Conservation (phyloP, 2,888 invertebrate genomes). For the Imbricaverruca yamaguchii region DNA sequence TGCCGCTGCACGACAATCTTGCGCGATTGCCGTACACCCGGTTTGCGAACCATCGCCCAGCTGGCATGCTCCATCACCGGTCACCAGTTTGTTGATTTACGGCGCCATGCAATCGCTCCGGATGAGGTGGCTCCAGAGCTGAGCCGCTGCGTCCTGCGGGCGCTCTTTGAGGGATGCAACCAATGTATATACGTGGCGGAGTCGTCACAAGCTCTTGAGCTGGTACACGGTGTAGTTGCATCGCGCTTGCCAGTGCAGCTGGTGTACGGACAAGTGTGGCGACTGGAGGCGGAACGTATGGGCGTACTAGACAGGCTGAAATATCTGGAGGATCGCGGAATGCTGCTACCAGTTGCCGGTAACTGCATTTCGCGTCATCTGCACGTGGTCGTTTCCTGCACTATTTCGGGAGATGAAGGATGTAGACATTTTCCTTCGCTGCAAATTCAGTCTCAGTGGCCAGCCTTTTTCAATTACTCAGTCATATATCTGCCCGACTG, state of each 20-base stretch:
- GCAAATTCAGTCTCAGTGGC: not conserved
- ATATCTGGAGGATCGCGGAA: not conserved
- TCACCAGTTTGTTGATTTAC: not conserved
- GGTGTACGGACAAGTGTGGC: not conserved
- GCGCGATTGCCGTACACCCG: not conserved
- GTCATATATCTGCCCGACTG: not conserved
- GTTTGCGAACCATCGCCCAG: not conserved
- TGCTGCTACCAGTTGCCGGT: not conserved
- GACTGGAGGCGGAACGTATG: not conserved
- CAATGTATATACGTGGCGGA: conserved; percentile 2
- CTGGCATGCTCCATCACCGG: not conserved
- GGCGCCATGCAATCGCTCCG: not conserved
- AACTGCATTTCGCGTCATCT: not conserved
- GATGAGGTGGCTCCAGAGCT: not conserved
- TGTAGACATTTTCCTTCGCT: not conserved
- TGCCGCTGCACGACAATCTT: not conserved
- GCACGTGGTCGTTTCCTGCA: not conserved
- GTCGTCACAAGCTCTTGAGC: not conserved
- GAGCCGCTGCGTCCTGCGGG: conserved; percentile 1
- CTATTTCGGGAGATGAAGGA: not conserved
- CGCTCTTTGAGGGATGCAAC: not conserved
- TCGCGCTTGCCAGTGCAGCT: conserved; percentile 2
- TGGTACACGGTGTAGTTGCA: not conserved
- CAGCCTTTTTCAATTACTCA: not conserved
- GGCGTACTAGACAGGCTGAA: not conserved